phyloP scores from a whole-genome alignment of 2,113 vertebrate species.

The Myrmecophaga tridactyla region DNA sequence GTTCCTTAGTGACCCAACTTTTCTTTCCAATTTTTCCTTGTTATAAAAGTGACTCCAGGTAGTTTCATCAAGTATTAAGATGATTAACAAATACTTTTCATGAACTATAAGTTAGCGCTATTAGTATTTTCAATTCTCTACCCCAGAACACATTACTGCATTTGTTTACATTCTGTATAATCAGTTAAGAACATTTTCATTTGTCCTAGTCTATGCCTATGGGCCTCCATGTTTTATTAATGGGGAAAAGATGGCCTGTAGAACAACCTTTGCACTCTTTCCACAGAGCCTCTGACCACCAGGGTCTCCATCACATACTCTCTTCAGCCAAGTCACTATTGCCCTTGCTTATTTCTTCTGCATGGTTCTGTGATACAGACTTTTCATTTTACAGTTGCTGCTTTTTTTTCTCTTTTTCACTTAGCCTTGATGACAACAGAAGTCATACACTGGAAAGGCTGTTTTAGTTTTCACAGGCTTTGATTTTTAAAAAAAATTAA shows the following conservation, averaged over 20 bases:
- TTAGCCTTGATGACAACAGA: background rate
- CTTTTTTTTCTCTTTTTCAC: background rate
- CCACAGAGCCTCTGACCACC: background rate
- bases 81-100: background rate
- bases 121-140: background rate
- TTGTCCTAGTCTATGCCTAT: background rate
- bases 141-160: background rate
- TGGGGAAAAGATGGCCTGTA: background rate
- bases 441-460: background rate
- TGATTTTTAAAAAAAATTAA: constrained; percentile 24
- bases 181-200: background rate
- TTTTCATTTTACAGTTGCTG: background rate
- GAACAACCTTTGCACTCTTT: background rate
- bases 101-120: background rate
- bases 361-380: background rate
- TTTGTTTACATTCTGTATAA: background rate
- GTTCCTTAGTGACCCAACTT: background rate
- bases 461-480: background rate
- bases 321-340: background rate
- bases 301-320: background rate
- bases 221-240: background rate
- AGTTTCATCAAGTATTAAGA: background rate
- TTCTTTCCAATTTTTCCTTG: constrained; percentile 21
- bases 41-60: background rate
- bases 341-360: background rate